These are phyloP conservation scores for Rotaria sp. DNA, from an alignment of 2,888 invertebrate species.

Conservation along the genomic window DNA sequence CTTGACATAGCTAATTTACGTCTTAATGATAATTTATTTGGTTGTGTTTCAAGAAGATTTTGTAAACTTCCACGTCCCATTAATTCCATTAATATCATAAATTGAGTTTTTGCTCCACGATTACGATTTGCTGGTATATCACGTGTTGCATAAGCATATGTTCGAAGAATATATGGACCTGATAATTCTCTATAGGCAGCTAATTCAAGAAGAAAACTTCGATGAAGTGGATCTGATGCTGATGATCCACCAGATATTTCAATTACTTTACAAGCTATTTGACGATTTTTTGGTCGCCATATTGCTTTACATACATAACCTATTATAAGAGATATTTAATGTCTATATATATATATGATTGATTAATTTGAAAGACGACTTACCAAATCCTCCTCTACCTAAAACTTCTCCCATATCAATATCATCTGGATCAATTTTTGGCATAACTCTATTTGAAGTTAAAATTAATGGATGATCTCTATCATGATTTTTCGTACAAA, in stretches of 20 bases:
- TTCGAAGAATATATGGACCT: constrained; percentile 1
- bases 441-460: background rate
- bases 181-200: constrained; percentile 16
- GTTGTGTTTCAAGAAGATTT: background rate
- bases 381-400: constrained; percentile 7
- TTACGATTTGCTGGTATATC: background rate
- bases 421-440: background rate
- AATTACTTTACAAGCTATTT: constrained; percentile 13
- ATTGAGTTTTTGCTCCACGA: background rate
- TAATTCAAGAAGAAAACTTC: constrained; percentile 27
- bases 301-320: background rate
- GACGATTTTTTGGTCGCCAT: background rate
- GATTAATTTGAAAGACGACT: too few species aligned
- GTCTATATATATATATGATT: too few species aligned
- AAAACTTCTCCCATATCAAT: background rate
- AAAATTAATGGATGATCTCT: background rate
- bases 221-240: background rate
- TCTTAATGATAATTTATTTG: background rate
- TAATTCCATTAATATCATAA: background rate
- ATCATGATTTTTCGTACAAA: background rate
- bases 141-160: background rate
- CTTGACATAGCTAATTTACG: background rate
- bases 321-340: background rate
- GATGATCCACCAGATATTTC: background rate
- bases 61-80: constrained; percentile 7